Conservation (phyloP, 2,113 vertebrate species). For the Pachycephala philippinensis region DNA sequence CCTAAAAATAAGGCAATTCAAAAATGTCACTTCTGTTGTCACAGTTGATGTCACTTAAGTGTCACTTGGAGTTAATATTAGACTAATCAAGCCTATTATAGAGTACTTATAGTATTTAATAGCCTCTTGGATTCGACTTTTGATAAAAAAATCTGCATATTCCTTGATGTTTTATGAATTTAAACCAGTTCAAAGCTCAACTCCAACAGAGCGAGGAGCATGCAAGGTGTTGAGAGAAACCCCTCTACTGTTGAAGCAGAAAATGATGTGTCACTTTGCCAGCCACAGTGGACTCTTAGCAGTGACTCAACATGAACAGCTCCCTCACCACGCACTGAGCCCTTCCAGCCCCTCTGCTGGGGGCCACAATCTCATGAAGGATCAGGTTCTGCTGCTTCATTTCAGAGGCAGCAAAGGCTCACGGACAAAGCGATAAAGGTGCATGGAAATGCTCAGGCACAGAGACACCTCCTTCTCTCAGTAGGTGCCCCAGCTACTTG, state of each 20-base stretch:
- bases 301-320: neutral
- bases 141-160: slow-evolving; percentile 69
- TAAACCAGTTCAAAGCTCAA: slow-evolving; percentile 1
- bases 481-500: neutral
- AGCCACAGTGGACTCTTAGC: neutral
- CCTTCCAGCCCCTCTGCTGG: neutral
- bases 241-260: neutral
- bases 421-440: accelerated
- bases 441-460: neutral
- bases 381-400: neutral
- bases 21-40: slow-evolving; percentile 45
- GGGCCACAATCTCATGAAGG: accelerated
- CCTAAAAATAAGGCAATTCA: slow-evolving; percentile 55
- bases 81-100: slow-evolving; percentile 63
- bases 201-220: neutral
- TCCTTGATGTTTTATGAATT: slow-evolving; percentile 11
- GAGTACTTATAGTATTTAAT: slow-evolving; percentile 59
- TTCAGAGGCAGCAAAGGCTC: neutral
- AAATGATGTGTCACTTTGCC: neutral
- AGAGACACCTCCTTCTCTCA: neutral
- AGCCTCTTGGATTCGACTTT: slow-evolving; percentile 55
- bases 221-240: neutral
- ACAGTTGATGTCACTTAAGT: slow-evolving; percentile 49
- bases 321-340: accelerated
- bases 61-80: slow-evolving; percentile 65